Percentiles rank a stretch among this genome's conserved stretches.
phyloP scores from a whole-genome alignment of 2,797 vertebrate genomes.

The Amblyopsis hoosieri region DNA sequence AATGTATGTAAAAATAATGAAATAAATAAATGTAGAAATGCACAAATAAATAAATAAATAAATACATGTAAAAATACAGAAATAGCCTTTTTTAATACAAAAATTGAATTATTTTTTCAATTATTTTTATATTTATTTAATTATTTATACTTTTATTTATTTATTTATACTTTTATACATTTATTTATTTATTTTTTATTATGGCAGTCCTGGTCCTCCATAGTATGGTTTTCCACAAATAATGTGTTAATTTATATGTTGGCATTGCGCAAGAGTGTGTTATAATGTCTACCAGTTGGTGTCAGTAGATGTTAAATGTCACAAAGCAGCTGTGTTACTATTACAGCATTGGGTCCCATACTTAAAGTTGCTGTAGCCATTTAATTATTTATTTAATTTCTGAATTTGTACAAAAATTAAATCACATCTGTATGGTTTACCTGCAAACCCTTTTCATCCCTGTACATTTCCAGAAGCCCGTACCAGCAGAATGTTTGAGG shows the following conservation, averaged over 20 bases:
- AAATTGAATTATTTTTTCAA: too few relatives aligned
- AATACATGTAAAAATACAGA: too few relatives aligned
- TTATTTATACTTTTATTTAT: too few relatives aligned
- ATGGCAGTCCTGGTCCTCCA: too few relatives aligned
- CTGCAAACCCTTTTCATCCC: background rate
- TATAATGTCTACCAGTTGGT: constrained; percentile 37
- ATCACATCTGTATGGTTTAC: background rate
- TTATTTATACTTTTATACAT: too few relatives aligned
- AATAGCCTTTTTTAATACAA: too few relatives aligned
- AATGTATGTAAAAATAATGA: too few relatives aligned
- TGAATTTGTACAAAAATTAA: background rate
- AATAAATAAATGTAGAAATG: too few relatives aligned
- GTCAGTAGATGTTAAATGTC: constrained; percentile 40
- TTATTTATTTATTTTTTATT: too few relatives aligned
- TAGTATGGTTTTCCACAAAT: background rate
- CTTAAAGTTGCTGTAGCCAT: background rate
- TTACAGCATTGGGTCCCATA: background rate
- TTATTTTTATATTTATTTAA: too few relatives aligned
- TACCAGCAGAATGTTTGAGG: constrained; percentile 75
- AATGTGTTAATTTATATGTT: background rate
- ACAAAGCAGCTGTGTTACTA: too few relatives aligned
- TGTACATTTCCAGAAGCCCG: constrained; percentile 60
- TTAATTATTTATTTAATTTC: background rate
- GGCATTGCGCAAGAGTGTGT: background rate
- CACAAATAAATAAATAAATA: too few relatives aligned